These are phyloP conservation scores for Eleutherodactylus coqui DNA, from an alignment of 2,797 vertebrate species.

Conservation along the genomic window DNA sequence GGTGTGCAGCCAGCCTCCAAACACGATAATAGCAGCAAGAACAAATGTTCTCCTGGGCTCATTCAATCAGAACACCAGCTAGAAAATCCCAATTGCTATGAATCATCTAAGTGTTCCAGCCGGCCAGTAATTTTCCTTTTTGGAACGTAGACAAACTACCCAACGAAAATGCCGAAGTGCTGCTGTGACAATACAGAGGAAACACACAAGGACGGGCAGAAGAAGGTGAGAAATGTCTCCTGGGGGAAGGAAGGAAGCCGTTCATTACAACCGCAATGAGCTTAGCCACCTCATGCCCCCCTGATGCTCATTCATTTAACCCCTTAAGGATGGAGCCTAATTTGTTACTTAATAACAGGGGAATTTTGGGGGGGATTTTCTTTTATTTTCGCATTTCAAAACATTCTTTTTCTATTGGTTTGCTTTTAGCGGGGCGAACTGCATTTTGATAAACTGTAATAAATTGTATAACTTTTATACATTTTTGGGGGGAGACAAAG, in stretches of 20 bases:
- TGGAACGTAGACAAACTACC: not conserved
- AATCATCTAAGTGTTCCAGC: constrained; percentile 21
- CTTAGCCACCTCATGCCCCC: not conserved
- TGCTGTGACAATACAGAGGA: not conserved
- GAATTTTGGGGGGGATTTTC: too few species aligned
- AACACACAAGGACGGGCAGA: not conserved
- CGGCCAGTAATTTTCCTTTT: constrained; percentile 12
- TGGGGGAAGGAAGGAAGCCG: not conserved
- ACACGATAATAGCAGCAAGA: constrained; percentile 41
- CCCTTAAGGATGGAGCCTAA: too few species aligned
- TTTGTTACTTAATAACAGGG: too few species aligned
- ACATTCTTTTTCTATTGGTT: too few species aligned
- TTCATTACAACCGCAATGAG: not conserved
- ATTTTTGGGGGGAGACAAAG: too few species aligned
- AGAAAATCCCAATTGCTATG: constrained; percentile 15
- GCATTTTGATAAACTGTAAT: too few species aligned
- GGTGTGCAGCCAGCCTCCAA: constrained; percentile 36
- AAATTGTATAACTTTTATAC: too few species aligned
- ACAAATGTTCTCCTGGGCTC: constrained; percentile 56
- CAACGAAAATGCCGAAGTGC: not conserved
- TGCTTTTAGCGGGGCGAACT: too few species aligned
- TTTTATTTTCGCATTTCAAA: too few species aligned
- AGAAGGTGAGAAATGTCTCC: not conserved
- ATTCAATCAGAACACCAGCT: constrained; percentile 39
- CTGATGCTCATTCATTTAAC: too few species aligned